Percentiles rank a stretch among this genome's conserved stretches.
These are phyloP conservation scores for Ramphastos sulfuratus DNA, from an alignment of 2,113 vertebrate species.

Conservation along the genomic window DNA sequence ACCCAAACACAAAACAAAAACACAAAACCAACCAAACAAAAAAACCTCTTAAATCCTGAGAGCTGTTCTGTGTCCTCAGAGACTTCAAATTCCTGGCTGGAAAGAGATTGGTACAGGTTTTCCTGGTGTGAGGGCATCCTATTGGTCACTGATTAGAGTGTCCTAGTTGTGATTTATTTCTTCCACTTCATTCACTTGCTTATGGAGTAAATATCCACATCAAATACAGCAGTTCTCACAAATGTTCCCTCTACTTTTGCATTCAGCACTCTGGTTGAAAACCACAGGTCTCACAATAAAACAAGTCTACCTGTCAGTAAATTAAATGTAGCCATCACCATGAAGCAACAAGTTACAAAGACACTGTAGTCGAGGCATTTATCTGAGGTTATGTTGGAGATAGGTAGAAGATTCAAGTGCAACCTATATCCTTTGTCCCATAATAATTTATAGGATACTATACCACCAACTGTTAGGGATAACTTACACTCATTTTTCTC, in stretches of 20 bases:
- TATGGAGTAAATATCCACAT: constrained; percentile 17
- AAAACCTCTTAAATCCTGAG: not conserved
- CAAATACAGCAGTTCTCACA: constrained; percentile 8
- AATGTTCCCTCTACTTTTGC: constrained; percentile 39
- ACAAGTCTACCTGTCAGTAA: not conserved
- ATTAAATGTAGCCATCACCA: not conserved
- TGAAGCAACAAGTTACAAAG: not conserved
- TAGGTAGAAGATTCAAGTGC: not conserved
- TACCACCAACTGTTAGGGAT: constrained; percentile 18
- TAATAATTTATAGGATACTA: not conserved
- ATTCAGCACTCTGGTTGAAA: constrained; percentile 13
- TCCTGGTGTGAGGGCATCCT: not conserved
- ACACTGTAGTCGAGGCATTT: not conserved
- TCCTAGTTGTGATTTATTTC: constrained; percentile 5
- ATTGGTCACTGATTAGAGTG: not conserved
- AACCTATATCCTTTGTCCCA: not conserved
- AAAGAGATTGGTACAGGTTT: not conserved
- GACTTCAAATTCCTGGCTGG: not conserved
- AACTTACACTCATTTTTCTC: not conserved
- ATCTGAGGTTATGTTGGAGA: not conserved
- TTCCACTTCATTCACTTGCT: constrained; percentile 7
- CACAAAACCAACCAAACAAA: not conserved
- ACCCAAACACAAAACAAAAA: not conserved
- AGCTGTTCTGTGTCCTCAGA: not conserved
- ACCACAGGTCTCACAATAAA: constrained; percentile 1